These are phyloP conservation scores for Gambelia wislizenii DNA, from an alignment of 2,797 vertebrate species.

Conservation along the genomic window DNA sequence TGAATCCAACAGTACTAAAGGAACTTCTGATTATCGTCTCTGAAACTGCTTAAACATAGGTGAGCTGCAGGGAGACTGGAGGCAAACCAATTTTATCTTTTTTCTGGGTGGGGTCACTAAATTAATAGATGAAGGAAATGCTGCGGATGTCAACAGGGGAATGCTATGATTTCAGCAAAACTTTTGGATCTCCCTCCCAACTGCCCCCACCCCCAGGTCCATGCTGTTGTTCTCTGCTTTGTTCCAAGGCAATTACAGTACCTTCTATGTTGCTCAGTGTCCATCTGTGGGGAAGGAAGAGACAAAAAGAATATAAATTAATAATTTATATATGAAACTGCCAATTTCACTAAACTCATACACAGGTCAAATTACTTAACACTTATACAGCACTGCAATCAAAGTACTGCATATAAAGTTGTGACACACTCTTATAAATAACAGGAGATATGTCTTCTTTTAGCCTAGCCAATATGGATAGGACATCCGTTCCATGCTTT, in stretches of 20 bases:
- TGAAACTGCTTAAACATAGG: too few species aligned
- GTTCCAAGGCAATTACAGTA: not conserved
- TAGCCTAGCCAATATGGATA: not conserved
- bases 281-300: conserved; percentile 9
- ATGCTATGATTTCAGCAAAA: too few species aligned
- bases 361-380: too few species aligned
- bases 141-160: too few species aligned
- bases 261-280: conserved; percentile 26
- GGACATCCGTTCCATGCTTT: not conserved
- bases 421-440: not conserved
- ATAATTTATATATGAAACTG: not conserved
- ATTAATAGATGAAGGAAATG: too few species aligned
- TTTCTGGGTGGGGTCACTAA: too few species aligned
- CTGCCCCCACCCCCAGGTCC: too few species aligned
- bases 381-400: not conserved
- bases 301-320: not conserved
- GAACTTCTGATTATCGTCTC: too few species aligned
- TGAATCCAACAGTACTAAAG: too few species aligned
- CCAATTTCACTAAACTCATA: not conserved
- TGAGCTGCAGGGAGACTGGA: too few species aligned
- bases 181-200: too few species aligned
- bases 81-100: too few species aligned
- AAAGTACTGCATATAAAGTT: not conserved
- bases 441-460: not conserved
- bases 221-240: not conserved